A percentile compares a stretch with the other conserved stretches of the same genome.
Conservation (phyloP, 2,113 vertebrate species). For the Chamaetylas fuelleborni region DNA sequence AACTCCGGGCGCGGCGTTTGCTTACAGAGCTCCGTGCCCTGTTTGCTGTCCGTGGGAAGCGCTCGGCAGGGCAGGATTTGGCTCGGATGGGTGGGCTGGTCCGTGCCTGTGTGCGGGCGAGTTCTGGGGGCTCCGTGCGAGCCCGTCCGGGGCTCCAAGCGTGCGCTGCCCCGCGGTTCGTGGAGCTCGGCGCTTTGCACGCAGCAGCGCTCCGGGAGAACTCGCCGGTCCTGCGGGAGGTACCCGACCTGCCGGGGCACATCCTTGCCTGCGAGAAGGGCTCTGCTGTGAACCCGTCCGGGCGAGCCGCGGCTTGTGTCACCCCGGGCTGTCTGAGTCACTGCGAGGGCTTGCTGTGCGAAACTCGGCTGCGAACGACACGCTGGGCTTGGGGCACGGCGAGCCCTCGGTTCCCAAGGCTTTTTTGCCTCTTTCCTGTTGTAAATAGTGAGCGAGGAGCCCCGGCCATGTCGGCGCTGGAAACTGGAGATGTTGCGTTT, state of each 20-base stretch:
- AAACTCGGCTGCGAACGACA: rapidly evolving
- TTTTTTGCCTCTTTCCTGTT: not conserved
- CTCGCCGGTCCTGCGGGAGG: not conserved
- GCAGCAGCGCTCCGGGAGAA: not conserved
- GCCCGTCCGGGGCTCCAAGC: rapidly evolving
- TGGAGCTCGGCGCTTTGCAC: not conserved
- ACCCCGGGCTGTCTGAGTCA: not conserved
- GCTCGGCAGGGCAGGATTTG: rapidly evolving
- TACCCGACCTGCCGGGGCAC: not conserved
- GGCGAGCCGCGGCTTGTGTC: constrained; percentile 27
- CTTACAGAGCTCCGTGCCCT: not conserved
- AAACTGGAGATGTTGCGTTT: not conserved
- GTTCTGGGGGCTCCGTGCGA: rapidly evolving
- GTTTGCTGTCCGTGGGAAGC: not conserved
- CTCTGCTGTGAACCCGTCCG: not conserved
- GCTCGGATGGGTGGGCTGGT: not conserved
- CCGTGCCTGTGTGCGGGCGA: not conserved
- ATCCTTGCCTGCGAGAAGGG: not conserved
- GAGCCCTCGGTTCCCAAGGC: rapidly evolving
- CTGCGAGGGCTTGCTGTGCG: not conserved
- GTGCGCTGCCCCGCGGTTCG: not conserved
- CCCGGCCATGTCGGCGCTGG: not conserved
- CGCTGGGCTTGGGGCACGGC: rapidly evolving
- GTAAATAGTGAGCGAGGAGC: not conserved
- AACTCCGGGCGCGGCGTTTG: not conserved